A percentile compares a stretch with the other conserved stretches of the same genome.
Evolutionary conservation across 2,888 invertebrate genomes (phyloP).

Genomic region (Cheilosia scutellata): DNA sequence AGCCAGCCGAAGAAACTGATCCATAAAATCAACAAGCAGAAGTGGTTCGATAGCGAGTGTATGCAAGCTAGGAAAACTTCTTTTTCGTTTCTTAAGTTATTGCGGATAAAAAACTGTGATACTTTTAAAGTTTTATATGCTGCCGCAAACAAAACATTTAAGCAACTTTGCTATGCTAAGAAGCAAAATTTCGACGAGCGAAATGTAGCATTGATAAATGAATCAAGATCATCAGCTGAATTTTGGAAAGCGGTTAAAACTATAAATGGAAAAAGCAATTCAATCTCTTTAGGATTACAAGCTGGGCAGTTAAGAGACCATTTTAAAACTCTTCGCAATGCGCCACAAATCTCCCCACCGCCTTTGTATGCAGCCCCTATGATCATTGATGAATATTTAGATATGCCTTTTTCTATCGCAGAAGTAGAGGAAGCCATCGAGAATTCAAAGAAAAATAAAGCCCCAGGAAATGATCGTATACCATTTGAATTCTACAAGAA

Average conservation of each 20-base stretch:
- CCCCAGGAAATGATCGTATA: no score
- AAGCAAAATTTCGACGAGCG: not conserved
- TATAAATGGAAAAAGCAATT: not conserved
- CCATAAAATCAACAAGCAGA: constrained; percentile 5
- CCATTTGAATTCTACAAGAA: constrained; percentile 1
- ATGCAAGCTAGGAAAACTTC: not conserved
- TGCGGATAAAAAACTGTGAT: not conserved
- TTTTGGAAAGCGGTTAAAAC: constrained; percentile 29
- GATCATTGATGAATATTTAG: not conserved
- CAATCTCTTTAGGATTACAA: not conserved
- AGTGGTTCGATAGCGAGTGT: not conserved
- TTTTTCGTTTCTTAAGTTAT: not conserved
- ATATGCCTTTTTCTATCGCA: no score
- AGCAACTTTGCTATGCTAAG: not conserved
- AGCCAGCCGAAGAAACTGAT: not conserved
- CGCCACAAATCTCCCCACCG: constrained; percentile 1
- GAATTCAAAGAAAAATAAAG: no score
- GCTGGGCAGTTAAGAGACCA: constrained; percentile 12
- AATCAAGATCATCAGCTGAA: constrained; percentile 7
- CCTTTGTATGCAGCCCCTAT: constrained; percentile 13
- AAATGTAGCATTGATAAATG: not conserved
- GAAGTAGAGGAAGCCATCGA: no score
- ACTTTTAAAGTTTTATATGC: not conserved
- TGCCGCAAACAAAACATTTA: not conserved
- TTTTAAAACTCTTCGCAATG: constrained; percentile 15